Evolutionary conservation across 1,140 invertebrate species (phyloP).

Genomic region (Penaeus vannamei): DNA sequence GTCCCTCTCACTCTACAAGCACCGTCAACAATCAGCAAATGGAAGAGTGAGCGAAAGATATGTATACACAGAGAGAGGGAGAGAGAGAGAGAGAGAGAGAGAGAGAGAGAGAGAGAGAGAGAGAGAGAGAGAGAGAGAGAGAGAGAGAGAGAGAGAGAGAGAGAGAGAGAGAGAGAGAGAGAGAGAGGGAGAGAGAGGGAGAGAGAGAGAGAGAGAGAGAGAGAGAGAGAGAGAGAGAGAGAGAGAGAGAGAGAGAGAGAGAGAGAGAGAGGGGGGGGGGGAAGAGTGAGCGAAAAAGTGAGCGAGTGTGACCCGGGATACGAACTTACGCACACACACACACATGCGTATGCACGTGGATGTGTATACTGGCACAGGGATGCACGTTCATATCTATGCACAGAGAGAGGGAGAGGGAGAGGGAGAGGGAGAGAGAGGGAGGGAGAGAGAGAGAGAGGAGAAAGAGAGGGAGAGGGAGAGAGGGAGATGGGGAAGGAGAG

Average conservation of each 20-base stretch:
- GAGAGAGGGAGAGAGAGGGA: background rate
- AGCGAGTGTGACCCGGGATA: background rate
- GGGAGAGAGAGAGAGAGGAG: background rate
- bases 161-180: background rate
- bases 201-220: background rate
- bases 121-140: background rate
- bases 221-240: conserved; percentile 1
- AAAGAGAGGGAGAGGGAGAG: background rate
- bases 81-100: conserved; percentile 7
- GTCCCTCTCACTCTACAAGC: no score
- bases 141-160: background rate
- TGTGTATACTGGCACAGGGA: no score
- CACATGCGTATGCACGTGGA: background rate
- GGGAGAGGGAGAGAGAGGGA: background rate
- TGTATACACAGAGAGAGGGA: background rate
- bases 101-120: background rate
- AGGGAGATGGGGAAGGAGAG: background rate
- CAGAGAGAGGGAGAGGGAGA: background rate
- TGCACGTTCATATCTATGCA: background rate
- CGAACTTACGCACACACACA: background rate
- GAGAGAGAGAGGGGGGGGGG: background rate
- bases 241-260: background rate
- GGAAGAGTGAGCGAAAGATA: background rate
- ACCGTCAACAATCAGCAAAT: no score
- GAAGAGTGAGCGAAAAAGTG: background rate